Conservation (phyloP, 1,140 invertebrate species). For the Zaprionus kolodkinae region DNA sequence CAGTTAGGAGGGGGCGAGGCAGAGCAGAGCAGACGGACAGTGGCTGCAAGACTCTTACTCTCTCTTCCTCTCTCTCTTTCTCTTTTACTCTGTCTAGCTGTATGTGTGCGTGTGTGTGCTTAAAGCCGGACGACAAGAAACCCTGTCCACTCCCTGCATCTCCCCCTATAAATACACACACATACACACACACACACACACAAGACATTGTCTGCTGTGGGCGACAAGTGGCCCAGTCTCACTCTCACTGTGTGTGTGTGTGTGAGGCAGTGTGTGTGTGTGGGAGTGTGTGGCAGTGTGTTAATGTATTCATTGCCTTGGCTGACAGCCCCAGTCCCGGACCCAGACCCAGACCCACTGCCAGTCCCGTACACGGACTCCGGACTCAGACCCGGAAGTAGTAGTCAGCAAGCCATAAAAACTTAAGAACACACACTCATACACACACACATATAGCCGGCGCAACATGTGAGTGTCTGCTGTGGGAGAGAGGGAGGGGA, state of each 20-base stretch:
- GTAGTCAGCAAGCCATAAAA: slow-evolving; percentile 82
- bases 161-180: no score
- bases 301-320: slow-evolving; percentile 78
- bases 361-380: background rate
- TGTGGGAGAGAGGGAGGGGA: background rate
- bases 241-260: slow-evolving; percentile 38
- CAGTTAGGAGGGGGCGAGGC: background rate
- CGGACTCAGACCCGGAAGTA: slow-evolving; percentile 65
- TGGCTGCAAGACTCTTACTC: background rate
- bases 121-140: slow-evolving; percentile 41
- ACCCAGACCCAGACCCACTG: slow-evolving; percentile 12
- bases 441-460: slow-evolving; percentile 38
- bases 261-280: slow-evolving; percentile 41
- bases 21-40: slow-evolving; percentile 22
- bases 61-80: slow-evolving; percentile 13
- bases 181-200: slow-evolving; percentile 35
- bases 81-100: background rate
- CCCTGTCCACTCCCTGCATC: background rate
- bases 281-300: slow-evolving; percentile 63
- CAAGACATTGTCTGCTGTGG: slow-evolving; percentile 47
- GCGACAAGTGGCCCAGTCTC: slow-evolving; percentile 25
- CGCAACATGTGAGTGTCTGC: slow-evolving; percentile 3
- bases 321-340: slow-evolving; percentile 37
- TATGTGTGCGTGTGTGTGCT: slow-evolving; percentile 1
- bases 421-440: slow-evolving; percentile 68